Conservation (phyloP, 2,113 vertebrate species). For the Crotalus viridis region DNA sequence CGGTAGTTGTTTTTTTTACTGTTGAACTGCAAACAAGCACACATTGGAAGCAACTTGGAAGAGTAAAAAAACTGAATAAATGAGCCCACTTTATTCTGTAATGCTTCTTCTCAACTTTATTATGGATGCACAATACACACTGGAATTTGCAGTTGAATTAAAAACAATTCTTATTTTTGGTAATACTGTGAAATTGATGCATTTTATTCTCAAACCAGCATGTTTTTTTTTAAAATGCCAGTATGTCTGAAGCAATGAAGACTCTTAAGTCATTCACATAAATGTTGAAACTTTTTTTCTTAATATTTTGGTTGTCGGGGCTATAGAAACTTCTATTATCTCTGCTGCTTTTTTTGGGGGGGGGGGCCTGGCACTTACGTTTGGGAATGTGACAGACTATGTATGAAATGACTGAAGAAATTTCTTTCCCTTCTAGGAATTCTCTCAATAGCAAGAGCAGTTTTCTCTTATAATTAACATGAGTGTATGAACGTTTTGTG, state of each 20-base stretch:
- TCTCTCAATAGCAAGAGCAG: neutral
- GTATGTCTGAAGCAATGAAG: neutral
- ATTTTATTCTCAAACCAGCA: neutral
- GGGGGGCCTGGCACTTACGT: neutral
- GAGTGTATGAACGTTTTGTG: neutral
- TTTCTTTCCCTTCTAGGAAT: neutral
- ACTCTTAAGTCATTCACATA: neutral
- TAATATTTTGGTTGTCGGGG: neutral
- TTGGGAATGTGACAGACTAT: neutral
- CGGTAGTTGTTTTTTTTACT: neutral
- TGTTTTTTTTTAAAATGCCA: neutral
- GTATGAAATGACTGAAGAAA: too few species aligned
- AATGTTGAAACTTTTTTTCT: neutral
- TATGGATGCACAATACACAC: neutral
- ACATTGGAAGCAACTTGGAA: neutral
- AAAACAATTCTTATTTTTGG: neutral
- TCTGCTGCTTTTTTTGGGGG: neutral
- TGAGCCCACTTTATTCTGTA: neutral
- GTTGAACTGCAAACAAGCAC: neutral
- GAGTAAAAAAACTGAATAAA: neutral
- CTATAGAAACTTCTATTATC: neutral
- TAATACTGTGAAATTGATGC: neutral
- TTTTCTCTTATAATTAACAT: neutral
- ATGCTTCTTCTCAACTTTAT: neutral
- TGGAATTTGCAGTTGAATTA: neutral